A percentile compares a stretch with the other conserved stretches of the same genome.
Conservation (phyloP, 2,888 invertebrate species). For the Plagodis pulveraria region DNA sequence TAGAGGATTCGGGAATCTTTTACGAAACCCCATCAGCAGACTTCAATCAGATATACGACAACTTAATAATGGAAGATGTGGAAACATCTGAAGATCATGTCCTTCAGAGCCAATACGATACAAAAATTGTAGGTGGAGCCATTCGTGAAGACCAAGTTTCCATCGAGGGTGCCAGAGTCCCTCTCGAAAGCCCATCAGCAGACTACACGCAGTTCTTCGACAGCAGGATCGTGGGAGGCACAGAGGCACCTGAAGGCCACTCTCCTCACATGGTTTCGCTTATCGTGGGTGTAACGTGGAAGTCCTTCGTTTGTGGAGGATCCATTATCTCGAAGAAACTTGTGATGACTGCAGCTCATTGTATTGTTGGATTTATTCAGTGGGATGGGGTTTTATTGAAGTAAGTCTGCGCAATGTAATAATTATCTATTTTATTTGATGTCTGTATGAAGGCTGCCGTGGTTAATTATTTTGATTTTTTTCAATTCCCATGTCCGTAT, state of each 20-base stretch:
- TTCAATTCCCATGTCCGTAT: no score
- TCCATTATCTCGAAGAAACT: conserved; percentile 39
- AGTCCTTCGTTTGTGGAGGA: conserved; percentile 38
- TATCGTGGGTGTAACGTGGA: conserved; percentile 33
- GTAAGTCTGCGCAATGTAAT: conserved; percentile 31
- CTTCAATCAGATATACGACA: not conserved
- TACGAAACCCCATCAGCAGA: not conserved
- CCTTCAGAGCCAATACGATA: no score
- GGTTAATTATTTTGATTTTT: no score
- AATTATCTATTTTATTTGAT: no score
- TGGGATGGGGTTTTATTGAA: conserved; percentile 31
- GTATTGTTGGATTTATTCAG: conserved; percentile 40
- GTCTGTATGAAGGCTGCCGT: no score
- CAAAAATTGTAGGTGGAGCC: no score
- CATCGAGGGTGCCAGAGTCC: conserved; percentile 16
- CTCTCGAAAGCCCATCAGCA: no score
- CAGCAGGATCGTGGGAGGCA: conserved; percentile 49
- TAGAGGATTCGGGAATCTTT: not conserved
- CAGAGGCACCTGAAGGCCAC: conserved; percentile 38
- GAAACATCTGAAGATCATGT: no score
- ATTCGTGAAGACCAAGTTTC: no score
- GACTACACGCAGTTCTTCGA: conserved; percentile 25
- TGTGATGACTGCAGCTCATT: conserved; percentile 54
- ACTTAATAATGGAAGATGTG: no score
- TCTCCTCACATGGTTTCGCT: conserved; percentile 50